Percentiles rank a stretch among this genome's conserved stretches.
phyloP scores from a whole-genome alignment of 2,888 invertebrate genomes.

The Drosophila incognita region DNA sequence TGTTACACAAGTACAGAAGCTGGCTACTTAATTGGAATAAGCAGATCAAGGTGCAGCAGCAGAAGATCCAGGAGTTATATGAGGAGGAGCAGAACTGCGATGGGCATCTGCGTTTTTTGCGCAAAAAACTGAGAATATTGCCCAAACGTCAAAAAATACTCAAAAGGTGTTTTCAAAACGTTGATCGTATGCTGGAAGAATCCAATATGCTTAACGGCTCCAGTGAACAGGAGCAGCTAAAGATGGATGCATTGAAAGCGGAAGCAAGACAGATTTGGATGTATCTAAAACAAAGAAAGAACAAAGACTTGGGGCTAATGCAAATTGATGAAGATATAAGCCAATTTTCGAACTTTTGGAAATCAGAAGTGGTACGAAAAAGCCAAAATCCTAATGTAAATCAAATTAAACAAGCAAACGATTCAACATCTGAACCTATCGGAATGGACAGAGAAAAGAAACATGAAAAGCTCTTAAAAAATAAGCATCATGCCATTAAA shows the following conservation, averaged over 20 bases:
- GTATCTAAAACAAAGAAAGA: constrained; percentile 1
- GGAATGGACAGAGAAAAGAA: neutral
- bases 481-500: neutral
- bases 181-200: neutral
- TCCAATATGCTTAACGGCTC: neutral
- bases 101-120: constrained; percentile 11
- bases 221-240: no score
- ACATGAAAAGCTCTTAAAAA: neutral
- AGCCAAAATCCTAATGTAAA: neutral
- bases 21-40: constrained; percentile 38
- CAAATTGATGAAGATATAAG: neutral
- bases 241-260: constrained; percentile 6
- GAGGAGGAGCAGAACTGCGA: constrained; percentile 12
- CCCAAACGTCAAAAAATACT: constrained; percentile 11
- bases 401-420: neutral
- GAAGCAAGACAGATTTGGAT: constrained; percentile 16
- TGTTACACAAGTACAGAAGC: constrained; percentile 14
- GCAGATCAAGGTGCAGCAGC: constrained; percentile 14
- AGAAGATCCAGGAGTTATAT: constrained; percentile 13
- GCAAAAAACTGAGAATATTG: constrained; percentile 19
- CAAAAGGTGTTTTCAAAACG: constrained; percentile 5
- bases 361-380: constrained; percentile 17
- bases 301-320: neutral
- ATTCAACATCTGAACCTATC: neutral
- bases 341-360: constrained; percentile 32